Conservation (phyloP, 2,888 invertebrate genomes). For the Athrips mouffetella region DNA sequence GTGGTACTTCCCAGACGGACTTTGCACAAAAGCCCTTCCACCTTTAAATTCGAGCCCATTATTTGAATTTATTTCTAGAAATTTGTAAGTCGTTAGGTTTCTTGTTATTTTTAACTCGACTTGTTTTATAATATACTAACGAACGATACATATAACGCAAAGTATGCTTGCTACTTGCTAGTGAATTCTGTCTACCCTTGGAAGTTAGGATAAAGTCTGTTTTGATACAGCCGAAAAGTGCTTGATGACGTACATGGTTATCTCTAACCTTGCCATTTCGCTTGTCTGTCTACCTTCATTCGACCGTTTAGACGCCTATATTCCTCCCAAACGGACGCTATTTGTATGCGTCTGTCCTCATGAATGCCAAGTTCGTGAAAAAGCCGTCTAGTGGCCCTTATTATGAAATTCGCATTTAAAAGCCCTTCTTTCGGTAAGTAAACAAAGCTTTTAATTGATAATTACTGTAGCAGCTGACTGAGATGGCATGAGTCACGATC, state of each 20-base stretch:
- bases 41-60: too few relatives aligned
- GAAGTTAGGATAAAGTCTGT: too few relatives aligned
- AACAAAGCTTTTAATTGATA: constrained; percentile 12
- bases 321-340: neutral
- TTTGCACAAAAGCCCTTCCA: too few relatives aligned
- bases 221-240: too few relatives aligned
- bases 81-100: too few relatives aligned
- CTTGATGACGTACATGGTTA: neutral
- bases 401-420: neutral
- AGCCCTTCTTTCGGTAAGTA: neutral
- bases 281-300: neutral
- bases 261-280: neutral
- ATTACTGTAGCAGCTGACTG: constrained; percentile 24
- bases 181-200: too few relatives aligned
- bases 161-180: too few relatives aligned
- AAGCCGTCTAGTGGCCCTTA: neutral
- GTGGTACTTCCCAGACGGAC: too few relatives aligned
- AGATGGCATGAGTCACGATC: constrained; percentile 24
- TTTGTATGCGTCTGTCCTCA: neutral
- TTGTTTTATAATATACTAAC: too few relatives aligned
- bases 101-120: too few relatives aligned
- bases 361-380: neutral
- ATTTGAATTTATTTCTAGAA: too few relatives aligned
- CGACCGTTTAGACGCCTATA: neutral
- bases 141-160: too few relatives aligned